Base-by-base conservation (phyloP, 2,797 vertebrate genomes). In the Hephaestus fuliginosus region DNA sequence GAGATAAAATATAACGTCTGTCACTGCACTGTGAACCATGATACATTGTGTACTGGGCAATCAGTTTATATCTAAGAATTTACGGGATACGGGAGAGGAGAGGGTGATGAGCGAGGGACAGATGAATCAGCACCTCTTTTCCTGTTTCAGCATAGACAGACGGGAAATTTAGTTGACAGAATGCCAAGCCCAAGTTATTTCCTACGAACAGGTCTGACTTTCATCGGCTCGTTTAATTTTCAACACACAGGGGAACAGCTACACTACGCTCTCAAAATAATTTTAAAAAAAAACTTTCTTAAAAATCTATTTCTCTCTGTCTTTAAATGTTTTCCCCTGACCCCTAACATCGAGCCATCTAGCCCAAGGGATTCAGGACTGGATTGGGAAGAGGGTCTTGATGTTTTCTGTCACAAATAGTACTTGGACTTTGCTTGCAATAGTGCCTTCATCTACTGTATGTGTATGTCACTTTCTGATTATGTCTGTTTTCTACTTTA, bases 361-460 rank as follows among this genome's bases (percentile, higher is more conserved):
- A 95, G 94, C 95, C 94, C 93, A 92, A 92, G 91, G 91, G 90
- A 85, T 77, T 73, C 13, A 69, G 76, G 77, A 71, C 53, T 64
- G 88, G 74, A 79, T 22, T 76, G 74, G 87, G 80, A 68, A 65
- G 83, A 66, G 78, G 76, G 63, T 79, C 78, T 89, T 18, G 68
- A 78, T 90, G 86, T 93, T 89, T 85, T 90, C 66, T 91, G 89
- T 91, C 86, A 88, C 88, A 91, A 92, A 86, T 93, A 86, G 89
- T 94, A 88, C 91, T 88, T 92, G 93, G 93, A 94, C 92, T 96
- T 92, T 94, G 95, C 95, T 95, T 96, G 95, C 92, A 90, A 95
- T 95, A 96, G 95, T 96, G 95, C 96, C 96, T 96, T 96, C 95
- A 95, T 95, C 90, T 88, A 87, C 91, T 87, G 87, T 92, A 84